A percentile compares a stretch with the other conserved stretches of the same genome.
These are phyloP conservation scores for Chrysochloris asiatica DNA, from an alignment of 2,113 vertebrate genomes.

Conservation along the genomic window DNA sequence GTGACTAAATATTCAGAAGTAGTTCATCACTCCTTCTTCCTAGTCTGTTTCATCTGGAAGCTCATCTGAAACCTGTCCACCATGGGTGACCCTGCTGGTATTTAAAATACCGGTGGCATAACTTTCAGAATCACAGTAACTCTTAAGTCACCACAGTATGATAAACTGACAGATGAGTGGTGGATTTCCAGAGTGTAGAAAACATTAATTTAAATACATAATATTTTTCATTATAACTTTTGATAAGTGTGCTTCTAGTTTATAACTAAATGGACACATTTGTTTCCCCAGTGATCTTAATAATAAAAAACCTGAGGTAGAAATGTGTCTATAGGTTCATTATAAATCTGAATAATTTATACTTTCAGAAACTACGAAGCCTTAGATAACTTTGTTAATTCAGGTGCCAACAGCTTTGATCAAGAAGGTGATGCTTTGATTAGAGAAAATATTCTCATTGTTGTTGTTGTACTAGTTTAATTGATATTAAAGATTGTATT, in stretches of 20 bases:
- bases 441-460: neutral
- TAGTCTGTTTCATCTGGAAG: no score
- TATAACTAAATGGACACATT: neutral
- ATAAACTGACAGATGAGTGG: no score
- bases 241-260: neutral
- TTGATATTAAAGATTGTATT: neutral
- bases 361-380: neutral
- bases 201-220: neutral
- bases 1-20: no score
- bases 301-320: neutral
- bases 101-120: no score
- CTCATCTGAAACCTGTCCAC: no score
- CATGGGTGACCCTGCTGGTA: no score
- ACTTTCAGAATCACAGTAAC: no score
- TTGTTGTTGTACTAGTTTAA: no score
- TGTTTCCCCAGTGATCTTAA: neutral
- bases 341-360: neutral
- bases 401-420: neutral
- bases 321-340: neutral
- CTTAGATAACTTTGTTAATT: neutral
- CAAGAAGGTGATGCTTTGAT: neutral
- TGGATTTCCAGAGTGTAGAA: neutral
- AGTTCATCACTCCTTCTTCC: no score
- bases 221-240: neutral
- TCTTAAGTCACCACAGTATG: no score